Evolutionary conservation across 2,797 vertebrate genomes (phyloP).

Genomic region (Poeciliopsis gracilis): DNA sequence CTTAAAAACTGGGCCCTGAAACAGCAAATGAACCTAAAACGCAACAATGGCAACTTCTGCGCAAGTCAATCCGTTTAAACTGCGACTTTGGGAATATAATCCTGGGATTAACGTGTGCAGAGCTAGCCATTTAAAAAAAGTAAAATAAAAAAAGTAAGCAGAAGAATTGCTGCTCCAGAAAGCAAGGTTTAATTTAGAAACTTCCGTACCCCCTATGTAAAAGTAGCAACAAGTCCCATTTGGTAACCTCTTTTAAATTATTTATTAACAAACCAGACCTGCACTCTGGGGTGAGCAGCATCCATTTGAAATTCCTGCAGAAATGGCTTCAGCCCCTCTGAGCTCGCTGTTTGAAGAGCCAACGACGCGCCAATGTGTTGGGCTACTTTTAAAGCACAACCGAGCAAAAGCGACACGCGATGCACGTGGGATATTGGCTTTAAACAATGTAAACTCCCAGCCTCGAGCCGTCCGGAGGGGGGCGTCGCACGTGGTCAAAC

Average conservation of each 20-base stretch:
- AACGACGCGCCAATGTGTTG: conserved; percentile 45
- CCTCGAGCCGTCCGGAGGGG: background rate
- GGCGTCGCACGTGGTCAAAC: conserved; percentile 54
- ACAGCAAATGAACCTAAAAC: background rate
- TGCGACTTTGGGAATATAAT: background rate
- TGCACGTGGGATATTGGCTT: conserved; percentile 3
- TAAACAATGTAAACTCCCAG: background rate
- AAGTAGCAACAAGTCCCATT: background rate
- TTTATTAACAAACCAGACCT: conserved; percentile 17
- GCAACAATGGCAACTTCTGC: background rate
- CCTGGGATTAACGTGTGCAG: background rate
- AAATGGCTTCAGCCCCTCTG: conserved; percentile 46
- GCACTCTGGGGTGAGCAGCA: conserved; percentile 42
- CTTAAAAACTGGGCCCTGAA: background rate
- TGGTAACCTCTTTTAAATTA: background rate
- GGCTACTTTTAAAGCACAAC: conserved; percentile 30
- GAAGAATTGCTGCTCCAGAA: background rate
- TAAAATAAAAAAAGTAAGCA: background rate
- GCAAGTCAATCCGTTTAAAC: background rate
- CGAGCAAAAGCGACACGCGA: conserved; percentile 9
- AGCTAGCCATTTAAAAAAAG: background rate
- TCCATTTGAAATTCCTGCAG: conserved; percentile 49
- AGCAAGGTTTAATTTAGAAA: background rate
- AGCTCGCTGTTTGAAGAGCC: conserved; percentile 20
- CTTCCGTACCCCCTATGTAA: background rate